Conservation (phyloP, 2,797 vertebrate species). For the Discoglossus pictus region DNA sequence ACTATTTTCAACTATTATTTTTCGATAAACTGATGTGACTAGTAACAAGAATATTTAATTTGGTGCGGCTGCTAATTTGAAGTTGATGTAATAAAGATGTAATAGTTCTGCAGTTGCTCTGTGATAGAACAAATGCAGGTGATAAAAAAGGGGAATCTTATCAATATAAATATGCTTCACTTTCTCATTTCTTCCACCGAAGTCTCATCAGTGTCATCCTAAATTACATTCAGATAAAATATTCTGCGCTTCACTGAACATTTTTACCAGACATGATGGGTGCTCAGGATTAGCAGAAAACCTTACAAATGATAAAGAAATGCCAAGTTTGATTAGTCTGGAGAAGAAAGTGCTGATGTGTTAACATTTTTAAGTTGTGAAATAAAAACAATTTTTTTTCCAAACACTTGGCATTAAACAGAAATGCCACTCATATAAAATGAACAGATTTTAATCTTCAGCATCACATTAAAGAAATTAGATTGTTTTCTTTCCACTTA, state of each 20-base stretch:
- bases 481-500: conserved; percentile 23
- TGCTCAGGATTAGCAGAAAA: conserved; percentile 39
- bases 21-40: too few relatives aligned
- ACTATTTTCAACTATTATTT: too few relatives aligned
- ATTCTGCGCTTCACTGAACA: conserved; percentile 42
- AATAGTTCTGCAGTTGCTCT: conserved; percentile 4
- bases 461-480: conserved; percentile 31
- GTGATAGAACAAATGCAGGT: conserved; percentile 13
- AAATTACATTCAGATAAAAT: conserved; percentile 47
- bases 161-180: conserved; percentile 43
- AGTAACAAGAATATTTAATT: too few relatives aligned
- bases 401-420: conserved; percentile 37
- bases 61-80: conserved; percentile 10
- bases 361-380: conserved; percentile 16
- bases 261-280: conserved; percentile 38
- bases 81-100: conserved; percentile 23
- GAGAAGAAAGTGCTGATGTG: conserved; percentile 39
- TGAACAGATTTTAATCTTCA: conserved; percentile 41
- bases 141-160: conserved; percentile 35
- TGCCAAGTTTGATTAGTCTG: conserved; percentile 43
- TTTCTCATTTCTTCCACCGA: conserved; percentile 37
- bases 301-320: conserved; percentile 49
- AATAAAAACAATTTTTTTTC: conserved; percentile 33
- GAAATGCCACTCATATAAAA: conserved; percentile 37
- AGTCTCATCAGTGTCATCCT: conserved; percentile 42